Evolutionary conservation across 2,888 invertebrate genomes (phyloP).

Genomic region (Synergus itoensis): DNA sequence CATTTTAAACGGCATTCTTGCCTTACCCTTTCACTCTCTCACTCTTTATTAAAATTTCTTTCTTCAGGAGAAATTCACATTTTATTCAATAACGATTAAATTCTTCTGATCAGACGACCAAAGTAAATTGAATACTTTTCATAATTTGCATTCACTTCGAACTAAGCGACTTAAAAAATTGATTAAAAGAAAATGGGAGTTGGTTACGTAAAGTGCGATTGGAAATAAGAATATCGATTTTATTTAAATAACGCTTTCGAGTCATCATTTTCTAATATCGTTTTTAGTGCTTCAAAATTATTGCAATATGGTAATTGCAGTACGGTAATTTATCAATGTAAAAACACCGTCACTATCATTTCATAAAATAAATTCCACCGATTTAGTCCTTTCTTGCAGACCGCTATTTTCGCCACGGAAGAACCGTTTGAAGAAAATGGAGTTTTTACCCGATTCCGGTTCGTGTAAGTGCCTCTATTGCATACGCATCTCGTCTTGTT

Average conservation of each 20-base stretch:
- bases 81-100: slow-evolving; percentile 23
- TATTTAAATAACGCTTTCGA: too few relatives aligned
- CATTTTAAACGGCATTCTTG: slow-evolving; percentile 61
- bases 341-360: background rate
- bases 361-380: slow-evolving; percentile 16
- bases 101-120: background rate
- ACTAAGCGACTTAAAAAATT: background rate
- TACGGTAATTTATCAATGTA: too few relatives aligned
- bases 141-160: background rate
- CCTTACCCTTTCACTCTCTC: background rate
- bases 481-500: slow-evolving; percentile 41
- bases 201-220: too few relatives aligned
- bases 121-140: background rate
- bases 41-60: slow-evolving; percentile 10
- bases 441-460: slow-evolving; percentile 39
- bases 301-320: too few relatives aligned
- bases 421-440: slow-evolving; percentile 18
- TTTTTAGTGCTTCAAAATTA: too few relatives aligned
- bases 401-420: slow-evolving; percentile 18
- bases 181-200: background rate
- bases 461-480: slow-evolving; percentile 47
- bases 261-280: too few relatives aligned
- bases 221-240: background rate
- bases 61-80: background rate
- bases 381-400: background rate